A percentile compares a stretch with the other conserved stretches of the same genome.
phyloP scores from a whole-genome alignment of 1,140 invertebrate genomes.

The Himalopsyche phryganea region DNA sequence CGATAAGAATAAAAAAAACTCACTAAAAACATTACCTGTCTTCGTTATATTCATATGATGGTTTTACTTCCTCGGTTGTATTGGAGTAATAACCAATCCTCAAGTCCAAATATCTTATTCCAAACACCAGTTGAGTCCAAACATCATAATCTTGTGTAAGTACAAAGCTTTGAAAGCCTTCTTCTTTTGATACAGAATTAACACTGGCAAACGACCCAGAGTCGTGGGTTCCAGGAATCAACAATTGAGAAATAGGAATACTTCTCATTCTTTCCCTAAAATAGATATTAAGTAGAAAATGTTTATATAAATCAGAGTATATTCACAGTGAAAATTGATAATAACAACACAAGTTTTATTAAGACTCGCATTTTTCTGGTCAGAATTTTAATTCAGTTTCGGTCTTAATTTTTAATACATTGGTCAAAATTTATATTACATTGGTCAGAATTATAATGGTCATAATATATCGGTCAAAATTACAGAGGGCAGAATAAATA shows the following conservation, averaged over 20 bases:
- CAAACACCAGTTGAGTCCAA: constrained; percentile 62
- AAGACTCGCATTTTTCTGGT: too few relatives aligned
- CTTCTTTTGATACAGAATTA: constrained; percentile 38
- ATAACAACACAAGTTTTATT: too few relatives aligned
- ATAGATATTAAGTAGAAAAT: constrained; percentile 13
- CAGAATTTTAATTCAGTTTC: too few relatives aligned
- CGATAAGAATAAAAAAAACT: too few relatives aligned
- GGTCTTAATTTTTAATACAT: too few relatives aligned
- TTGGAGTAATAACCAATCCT: constrained; percentile 56
- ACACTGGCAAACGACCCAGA: constrained; percentile 58
- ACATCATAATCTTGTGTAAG: constrained; percentile 62
- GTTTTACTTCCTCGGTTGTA: neutral
- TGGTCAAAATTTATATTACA: too few relatives aligned
- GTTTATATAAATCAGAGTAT: constrained; percentile 6
- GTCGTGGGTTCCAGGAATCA: constrained; percentile 70
- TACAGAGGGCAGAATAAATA: too few relatives aligned
- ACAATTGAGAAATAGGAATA: constrained; percentile 55
- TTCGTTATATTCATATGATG: constrained; percentile 14
- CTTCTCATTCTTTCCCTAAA: constrained; percentile 51
- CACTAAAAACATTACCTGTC: too few relatives aligned
- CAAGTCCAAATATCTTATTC: constrained; percentile 63
- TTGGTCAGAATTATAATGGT: too few relatives aligned
- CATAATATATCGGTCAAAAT: too few relatives aligned
- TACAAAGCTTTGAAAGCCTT: constrained; percentile 51
- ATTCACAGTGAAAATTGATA: too few relatives aligned